These are phyloP conservation scores for Epinotia bilunana DNA, from an alignment of 2,888 invertebrate species.

Conservation along the genomic window DNA sequence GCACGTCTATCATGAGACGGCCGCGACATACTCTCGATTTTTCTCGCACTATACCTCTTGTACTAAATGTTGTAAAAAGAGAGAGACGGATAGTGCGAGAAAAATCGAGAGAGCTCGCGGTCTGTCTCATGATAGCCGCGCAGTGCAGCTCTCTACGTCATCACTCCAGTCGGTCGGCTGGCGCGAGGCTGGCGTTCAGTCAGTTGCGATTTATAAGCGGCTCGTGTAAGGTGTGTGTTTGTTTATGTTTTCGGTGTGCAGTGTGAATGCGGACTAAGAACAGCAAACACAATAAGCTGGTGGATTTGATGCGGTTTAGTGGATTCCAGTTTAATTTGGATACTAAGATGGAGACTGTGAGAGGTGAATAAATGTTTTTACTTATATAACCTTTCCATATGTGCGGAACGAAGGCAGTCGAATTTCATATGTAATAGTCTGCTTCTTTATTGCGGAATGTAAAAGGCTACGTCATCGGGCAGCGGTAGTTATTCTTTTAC, in stretches of 20 bases:
- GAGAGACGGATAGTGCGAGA: too few relatives aligned
- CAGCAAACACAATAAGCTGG: slow-evolving; percentile 22
- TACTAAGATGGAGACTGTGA: slow-evolving; percentile 71
- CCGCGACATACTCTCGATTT: too few relatives aligned
- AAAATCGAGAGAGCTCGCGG: too few relatives aligned
- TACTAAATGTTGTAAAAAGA: too few relatives aligned
- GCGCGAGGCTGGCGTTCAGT: background rate
- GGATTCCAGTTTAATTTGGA: slow-evolving; percentile 50
- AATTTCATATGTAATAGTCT: slow-evolving; percentile 31
- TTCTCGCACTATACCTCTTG: too few relatives aligned
- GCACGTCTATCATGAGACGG: too few relatives aligned
- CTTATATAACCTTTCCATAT: slow-evolving; percentile 67
- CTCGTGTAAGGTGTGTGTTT: slow-evolving; percentile 64
- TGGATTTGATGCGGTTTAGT: slow-evolving; percentile 45
- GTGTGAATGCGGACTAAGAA: slow-evolving; percentile 35
- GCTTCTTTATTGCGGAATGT: slow-evolving; percentile 22
- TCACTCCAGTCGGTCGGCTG: too few relatives aligned
- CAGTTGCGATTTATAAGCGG: slow-evolving; percentile 67
- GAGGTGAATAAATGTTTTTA: slow-evolving; percentile 65
- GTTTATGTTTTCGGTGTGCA: slow-evolving; percentile 36
- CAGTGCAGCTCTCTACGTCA: too few relatives aligned
- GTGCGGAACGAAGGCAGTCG: slow-evolving; percentile 39
- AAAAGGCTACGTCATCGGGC: slow-evolving; percentile 19
- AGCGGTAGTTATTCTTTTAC: background rate
- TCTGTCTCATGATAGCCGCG: too few relatives aligned